Percentiles rank a stretch among this genome's conserved stretches.
These are phyloP conservation scores for Prionailurus viverrinus DNA, from an alignment of 2,113 vertebrate species.

Conservation along the genomic window DNA sequence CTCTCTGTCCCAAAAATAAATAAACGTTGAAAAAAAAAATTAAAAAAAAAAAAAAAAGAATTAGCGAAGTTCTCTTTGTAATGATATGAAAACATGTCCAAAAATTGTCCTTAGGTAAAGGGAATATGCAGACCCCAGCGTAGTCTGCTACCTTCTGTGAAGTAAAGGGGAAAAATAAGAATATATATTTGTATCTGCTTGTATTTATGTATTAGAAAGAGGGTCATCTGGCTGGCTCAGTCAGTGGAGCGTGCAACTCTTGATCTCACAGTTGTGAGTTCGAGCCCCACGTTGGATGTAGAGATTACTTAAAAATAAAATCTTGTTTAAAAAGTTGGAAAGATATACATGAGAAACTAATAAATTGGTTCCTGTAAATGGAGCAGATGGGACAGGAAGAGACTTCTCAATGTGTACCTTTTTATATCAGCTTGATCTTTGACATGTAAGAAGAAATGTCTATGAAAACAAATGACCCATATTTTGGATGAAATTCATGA, in stretches of 20 bases:
- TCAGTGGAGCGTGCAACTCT: background rate
- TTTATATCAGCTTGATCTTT: background rate
- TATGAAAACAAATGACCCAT: background rate
- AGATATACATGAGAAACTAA: background rate
- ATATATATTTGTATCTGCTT: background rate
- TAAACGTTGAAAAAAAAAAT: too few relatives aligned
- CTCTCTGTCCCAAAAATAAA: too few relatives aligned
- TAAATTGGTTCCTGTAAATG: background rate
- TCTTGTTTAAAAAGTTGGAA: background rate
- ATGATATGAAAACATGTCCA: background rate
- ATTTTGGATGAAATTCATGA: background rate
- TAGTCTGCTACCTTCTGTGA: background rate
- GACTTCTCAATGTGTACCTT: background rate
- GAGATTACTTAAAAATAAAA: background rate
- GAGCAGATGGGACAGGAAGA: background rate
- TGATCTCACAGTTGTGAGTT: background rate
- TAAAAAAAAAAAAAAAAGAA: background rate
- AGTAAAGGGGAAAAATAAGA: background rate
- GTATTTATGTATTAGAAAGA: background rate
- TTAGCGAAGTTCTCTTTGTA: background rate
- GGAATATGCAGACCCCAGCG: too few relatives aligned
- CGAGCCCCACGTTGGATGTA: background rate
- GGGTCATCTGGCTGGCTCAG: background rate
- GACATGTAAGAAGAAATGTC: background rate
- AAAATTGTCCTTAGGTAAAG: background rate